Conservation (phyloP, 37 sponge, comb jelly and placozoan species). For the Cladorhizidae sp. region DNA sequence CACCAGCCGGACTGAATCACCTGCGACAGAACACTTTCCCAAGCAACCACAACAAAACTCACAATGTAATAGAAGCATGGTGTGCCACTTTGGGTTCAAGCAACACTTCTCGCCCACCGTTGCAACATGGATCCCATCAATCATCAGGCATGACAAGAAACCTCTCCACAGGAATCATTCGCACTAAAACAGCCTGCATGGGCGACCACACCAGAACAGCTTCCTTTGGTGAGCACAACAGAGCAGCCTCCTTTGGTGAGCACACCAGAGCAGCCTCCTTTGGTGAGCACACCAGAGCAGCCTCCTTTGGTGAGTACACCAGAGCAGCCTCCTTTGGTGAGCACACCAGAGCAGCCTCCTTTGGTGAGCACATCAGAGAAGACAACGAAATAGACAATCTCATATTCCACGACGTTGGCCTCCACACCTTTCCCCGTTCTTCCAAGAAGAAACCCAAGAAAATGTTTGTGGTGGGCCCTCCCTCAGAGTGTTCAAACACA, state of each 20-base stretch:
- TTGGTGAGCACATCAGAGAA: neutral
- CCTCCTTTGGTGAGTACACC: no score
- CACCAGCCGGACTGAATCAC: conserved; percentile 1
- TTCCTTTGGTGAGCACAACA: no score
- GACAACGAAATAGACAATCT: conserved; percentile 2
- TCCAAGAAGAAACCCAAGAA: neutral
- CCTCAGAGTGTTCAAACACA: neutral
- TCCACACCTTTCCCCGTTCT: neutral
- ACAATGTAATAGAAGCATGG: conserved; percentile 10
- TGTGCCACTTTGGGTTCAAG: conserved; percentile 21
- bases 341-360: neutral
- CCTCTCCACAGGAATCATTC: no score
- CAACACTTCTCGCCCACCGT: conserved; percentile 7
- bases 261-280: no score
- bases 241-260: no score
- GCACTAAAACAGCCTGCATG: no score
- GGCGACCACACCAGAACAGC: no score
- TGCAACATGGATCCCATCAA: conserved; percentile 6
- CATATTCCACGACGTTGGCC: conserved; percentile 18
- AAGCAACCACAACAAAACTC: neutral
- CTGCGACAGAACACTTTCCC: conserved; percentile 11
- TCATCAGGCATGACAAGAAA: neutral
- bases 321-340: conserved; percentile 6
- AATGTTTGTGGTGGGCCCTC: neutral
- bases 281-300: no score